phyloP scores from a whole-genome alignment of 2,888 invertebrate species.

The Octodonta nipae region DNA sequence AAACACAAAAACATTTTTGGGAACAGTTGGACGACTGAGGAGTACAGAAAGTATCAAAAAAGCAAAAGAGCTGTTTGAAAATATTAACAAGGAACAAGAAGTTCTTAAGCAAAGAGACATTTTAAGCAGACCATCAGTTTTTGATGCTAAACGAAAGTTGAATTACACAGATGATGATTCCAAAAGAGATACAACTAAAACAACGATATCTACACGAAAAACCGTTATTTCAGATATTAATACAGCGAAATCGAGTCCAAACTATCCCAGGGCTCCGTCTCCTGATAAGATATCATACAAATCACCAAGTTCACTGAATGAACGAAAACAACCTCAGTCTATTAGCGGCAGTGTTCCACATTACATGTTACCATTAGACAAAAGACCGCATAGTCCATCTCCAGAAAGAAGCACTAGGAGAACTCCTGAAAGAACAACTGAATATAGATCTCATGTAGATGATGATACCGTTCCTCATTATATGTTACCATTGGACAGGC shows the following conservation, averaged over 20 bases:
- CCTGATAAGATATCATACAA: too few relatives aligned
- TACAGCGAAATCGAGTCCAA: slow-evolving; percentile 2
- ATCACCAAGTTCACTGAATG: too few relatives aligned
- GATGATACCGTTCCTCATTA: slow-evolving; percentile 26
- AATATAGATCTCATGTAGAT: slow-evolving; percentile 4
- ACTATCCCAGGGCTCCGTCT: too few relatives aligned
- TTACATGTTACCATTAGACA: slow-evolving; percentile 29
- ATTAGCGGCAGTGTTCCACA: slow-evolving; percentile 22
- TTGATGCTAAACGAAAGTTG: too few relatives aligned
- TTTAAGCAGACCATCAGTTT: too few relatives aligned
- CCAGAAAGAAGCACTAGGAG: neutral
- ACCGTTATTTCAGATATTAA: too few relatives aligned
- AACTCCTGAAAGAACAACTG: slow-evolving; percentile 1
- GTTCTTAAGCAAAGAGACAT: too few relatives aligned
- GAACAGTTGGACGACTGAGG: slow-evolving; percentile 32
- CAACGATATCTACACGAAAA: too few relatives aligned
- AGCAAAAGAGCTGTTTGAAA: slow-evolving; percentile 60
- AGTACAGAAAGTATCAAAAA: slow-evolving; percentile 54
- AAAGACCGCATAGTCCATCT: slow-evolving; percentile 13
- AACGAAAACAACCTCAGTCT: neutral
- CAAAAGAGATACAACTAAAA: too few relatives aligned
- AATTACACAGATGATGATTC: too few relatives aligned
- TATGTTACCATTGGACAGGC: slow-evolving; percentile 28
- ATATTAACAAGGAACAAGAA: slow-evolving; percentile 34
- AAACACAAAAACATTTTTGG: slow-evolving; percentile 25